A percentile compares a stretch with the other conserved stretches of the same genome.
These are phyloP conservation scores for Leptonema lineaticorne DNA, from an alignment of 1,140 invertebrate genomes.

Conservation along the genomic window DNA sequence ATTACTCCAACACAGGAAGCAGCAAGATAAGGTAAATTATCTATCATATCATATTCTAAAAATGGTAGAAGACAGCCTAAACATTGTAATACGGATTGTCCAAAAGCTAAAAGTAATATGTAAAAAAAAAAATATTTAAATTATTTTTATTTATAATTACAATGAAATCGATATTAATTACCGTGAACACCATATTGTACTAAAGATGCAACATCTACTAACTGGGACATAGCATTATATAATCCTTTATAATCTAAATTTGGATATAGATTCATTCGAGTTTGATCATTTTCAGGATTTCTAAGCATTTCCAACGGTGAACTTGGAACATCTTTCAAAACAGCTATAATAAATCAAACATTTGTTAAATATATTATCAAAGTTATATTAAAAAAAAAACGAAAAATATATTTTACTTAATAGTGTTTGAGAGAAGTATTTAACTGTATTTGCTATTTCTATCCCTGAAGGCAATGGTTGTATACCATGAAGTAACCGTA, in stretches of 20 bases:
- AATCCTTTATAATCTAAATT: constrained; percentile 94
- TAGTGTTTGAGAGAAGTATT: constrained; percentile 96
- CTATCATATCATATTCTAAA: constrained; percentile 92
- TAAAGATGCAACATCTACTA: constrained; percentile 78
- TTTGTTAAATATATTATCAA: background rate
- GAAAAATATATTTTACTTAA: constrained; percentile 72
- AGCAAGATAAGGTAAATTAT: constrained; percentile 91
- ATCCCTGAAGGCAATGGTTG: constrained; percentile 89
- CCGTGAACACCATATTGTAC: constrained; percentile 82
- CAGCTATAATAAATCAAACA: constrained; percentile 60
- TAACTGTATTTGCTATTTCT: constrained; percentile 96
- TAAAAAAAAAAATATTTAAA: background rate
- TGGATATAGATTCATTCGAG: constrained; percentile 86
- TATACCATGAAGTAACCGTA: constrained; percentile 86
- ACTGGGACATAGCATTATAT: constrained; percentile 81
- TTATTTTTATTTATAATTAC: constrained; percentile 2
- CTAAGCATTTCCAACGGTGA: constrained; percentile 88
- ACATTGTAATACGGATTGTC: constrained; percentile 86
- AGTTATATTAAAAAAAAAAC: background rate
- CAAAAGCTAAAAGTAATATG: constrained; percentile 70
- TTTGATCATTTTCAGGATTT: constrained; percentile 78
- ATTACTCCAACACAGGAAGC: constrained; percentile 92
- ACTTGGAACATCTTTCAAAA: constrained; percentile 92
- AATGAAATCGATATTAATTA: constrained; percentile 46
- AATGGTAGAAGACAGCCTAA: constrained; percentile 93